phyloP scores from a whole-genome alignment of 1,140 invertebrate species.

The Diabrotica virgifera region DNA sequence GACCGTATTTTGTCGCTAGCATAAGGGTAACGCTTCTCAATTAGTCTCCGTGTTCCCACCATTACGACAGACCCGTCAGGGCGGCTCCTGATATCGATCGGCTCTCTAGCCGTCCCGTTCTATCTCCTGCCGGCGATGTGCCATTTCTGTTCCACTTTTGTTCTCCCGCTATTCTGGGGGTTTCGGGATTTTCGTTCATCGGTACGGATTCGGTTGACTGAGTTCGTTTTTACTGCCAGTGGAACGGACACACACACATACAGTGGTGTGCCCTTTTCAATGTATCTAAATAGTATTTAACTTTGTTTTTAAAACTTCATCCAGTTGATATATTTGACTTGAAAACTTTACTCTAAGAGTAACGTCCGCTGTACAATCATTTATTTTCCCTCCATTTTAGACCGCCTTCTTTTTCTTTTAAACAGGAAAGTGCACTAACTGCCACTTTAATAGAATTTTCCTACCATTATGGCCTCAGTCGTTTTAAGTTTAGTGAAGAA shows the following conservation, averaged over 20 bases:
- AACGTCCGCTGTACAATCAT: no score
- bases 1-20: not conserved
- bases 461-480: no score
- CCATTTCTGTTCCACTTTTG: constrained; percentile 25
- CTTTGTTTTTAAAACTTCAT: not conserved
- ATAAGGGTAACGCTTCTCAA: not conserved
- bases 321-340: no score
- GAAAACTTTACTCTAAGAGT: no score
- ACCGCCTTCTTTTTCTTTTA: no score
- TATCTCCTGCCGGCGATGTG: constrained; percentile 19
- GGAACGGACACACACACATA: constrained; percentile 1
- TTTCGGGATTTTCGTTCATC: constrained; percentile 15
- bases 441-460: no score
- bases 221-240: not conserved
- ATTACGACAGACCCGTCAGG: constrained; percentile 25
- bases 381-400: no score
- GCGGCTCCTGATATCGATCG: constrained; percentile 31
- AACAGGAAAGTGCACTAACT: no score
- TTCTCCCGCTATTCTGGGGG: constrained; percentile 7
- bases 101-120: constrained; percentile 8
- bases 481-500: no score
- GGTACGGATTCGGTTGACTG: constrained; percentile 8
- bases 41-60: not conserved
- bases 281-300: not conserved
- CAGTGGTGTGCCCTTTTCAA: not conserved